A percentile compares a stretch with the other conserved stretches of the same genome.
These are phyloP conservation scores for Stictonetta naevosa DNA, from an alignment of 2,113 vertebrate genomes.

Conservation along the genomic window DNA sequence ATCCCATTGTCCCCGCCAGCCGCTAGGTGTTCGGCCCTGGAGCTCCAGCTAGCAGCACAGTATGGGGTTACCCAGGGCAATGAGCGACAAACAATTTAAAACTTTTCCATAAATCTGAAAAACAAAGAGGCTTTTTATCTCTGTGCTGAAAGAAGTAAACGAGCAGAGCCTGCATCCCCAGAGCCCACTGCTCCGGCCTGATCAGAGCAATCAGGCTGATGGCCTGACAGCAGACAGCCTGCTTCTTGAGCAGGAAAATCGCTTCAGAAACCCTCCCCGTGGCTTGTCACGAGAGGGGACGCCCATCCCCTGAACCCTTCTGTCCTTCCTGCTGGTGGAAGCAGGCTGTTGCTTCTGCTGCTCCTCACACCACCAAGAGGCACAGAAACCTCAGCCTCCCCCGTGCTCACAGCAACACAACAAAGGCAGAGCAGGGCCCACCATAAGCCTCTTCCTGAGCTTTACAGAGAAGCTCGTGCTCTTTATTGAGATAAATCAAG, in stretches of 20 bases:
- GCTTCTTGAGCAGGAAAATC: not conserved
- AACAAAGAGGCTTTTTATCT: conserved; percentile 49
- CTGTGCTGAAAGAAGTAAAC: not conserved
- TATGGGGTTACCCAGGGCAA: conserved; percentile 8
- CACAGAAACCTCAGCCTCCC: not conserved
- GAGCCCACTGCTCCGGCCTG: not conserved
- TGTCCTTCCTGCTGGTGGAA: not conserved
- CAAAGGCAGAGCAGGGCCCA: not conserved
- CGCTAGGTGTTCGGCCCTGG: not conserved
- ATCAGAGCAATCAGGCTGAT: conserved; percentile 25
- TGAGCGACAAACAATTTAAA: conserved; percentile 9
- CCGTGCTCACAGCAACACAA: not conserved
- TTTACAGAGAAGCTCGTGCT: not conserved
- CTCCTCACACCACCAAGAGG: not conserved
- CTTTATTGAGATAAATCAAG: not conserved
- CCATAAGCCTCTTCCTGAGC: not conserved
- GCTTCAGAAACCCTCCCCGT: not conserved
- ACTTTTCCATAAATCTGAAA: conserved; percentile 58
- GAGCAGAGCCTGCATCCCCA: not conserved
- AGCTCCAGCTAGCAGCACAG: conserved; percentile 9
- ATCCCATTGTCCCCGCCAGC: conserved; percentile 3
- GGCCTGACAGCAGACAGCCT: not conserved
- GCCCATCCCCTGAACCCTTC: not conserved
- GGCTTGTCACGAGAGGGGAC: not conserved
- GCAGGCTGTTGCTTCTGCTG: not conserved